Percentiles rank a stretch among this genome's conserved stretches.
Evolutionary conservation across 2,797 vertebrate genomes (phyloP).

Genomic region (Mionectes olivaceus): DNA sequence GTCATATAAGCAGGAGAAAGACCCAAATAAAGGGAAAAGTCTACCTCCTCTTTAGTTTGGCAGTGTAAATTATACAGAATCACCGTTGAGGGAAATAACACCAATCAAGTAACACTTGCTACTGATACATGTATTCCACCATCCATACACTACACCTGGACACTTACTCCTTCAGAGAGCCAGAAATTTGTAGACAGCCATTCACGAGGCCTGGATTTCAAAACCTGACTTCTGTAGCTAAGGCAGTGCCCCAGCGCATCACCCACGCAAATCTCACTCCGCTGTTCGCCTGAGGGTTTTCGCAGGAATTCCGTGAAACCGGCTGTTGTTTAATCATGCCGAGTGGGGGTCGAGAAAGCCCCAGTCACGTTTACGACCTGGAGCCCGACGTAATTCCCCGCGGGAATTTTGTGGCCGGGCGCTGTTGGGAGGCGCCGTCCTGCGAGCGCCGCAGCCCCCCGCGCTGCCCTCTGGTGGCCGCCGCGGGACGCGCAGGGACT

Average conservation of each 20-base stretch:
- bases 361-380: fast-evolving
- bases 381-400: not conserved
- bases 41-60: not conserved
- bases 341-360: not conserved
- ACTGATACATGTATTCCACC: not conserved
- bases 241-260: fast-evolving
- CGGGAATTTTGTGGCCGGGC: fast-evolving
- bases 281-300: not conserved
- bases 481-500: not conserved
- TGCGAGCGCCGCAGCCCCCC: not conserved
- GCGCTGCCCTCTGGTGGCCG: conserved; percentile 33
- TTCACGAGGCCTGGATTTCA: not conserved
- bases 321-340: fast-evolving
- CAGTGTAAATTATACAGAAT: not conserved
- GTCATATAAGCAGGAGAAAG: not conserved
- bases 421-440: fast-evolving
- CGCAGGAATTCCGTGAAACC: not conserved
- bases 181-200: not conserved
- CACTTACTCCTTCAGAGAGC: not conserved
- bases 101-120: not conserved
- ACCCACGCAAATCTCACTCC: fast-evolving
- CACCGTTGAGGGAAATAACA: not conserved
- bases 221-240: not conserved
- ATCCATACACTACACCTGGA: fast-evolving
- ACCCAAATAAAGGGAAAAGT: not conserved